phyloP scores from a whole-genome alignment of 2,888 invertebrate genomes.

The Macaria liturata region DNA sequence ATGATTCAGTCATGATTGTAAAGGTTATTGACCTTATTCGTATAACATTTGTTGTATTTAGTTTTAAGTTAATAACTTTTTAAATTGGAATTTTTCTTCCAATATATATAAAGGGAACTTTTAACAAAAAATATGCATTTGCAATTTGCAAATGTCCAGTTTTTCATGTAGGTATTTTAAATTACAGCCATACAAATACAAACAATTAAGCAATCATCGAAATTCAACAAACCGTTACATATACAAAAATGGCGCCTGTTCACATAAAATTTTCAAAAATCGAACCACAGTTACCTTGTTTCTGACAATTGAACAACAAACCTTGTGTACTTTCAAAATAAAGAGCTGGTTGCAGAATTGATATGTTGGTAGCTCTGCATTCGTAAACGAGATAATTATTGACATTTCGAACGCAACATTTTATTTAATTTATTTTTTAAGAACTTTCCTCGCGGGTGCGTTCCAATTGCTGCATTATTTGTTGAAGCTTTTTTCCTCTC shows the following conservation, averaged over 20 bases:
- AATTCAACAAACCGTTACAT: slow-evolving; percentile 74
- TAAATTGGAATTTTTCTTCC: too few relatives aligned
- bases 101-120: too few relatives aligned
- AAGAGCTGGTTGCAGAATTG: slow-evolving; percentile 20
- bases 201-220: slow-evolving; percentile 76
- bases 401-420: slow-evolving; percentile 63
- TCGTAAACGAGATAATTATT: slow-evolving; percentile 70
- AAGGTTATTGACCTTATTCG: slow-evolving; percentile 1
- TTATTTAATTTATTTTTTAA: slow-evolving; percentile 19
- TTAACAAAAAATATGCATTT: too few relatives aligned
- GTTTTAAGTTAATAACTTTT: too few relatives aligned
- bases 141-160: too few relatives aligned
- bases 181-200: slow-evolving; percentile 57
- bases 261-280: slow-evolving; percentile 45
- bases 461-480: slow-evolving; percentile 52
- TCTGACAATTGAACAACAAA: slow-evolving; percentile 16
- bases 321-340: slow-evolving; percentile 30
- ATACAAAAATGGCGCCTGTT: slow-evolving; percentile 66
- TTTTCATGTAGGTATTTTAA: slow-evolving; percentile 34
- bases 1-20: slow-evolving; percentile 2
- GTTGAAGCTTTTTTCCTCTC: slow-evolving; percentile 45
- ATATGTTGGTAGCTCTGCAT: slow-evolving; percentile 41
- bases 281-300: slow-evolving; percentile 28
- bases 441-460: slow-evolving; percentile 55
- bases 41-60: too few relatives aligned